These are phyloP conservation scores for Enteromius afrohamiltoni DNA, from an alignment of 2,797 vertebrate genomes.

Conservation along the genomic window DNA sequence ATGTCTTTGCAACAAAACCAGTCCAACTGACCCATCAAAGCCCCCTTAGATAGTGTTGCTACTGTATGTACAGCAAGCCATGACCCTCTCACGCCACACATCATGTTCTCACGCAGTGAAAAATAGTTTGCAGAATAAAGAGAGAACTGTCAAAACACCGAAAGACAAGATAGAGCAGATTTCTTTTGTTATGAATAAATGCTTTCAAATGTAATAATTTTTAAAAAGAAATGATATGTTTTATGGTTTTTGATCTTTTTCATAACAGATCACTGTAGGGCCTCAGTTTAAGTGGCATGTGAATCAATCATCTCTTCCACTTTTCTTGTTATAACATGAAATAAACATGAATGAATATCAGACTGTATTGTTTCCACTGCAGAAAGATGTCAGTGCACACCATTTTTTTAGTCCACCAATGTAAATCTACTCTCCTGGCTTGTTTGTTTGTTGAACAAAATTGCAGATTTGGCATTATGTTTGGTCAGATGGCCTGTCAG, in stretches of 20 bases:
- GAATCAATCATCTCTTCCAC: neutral
- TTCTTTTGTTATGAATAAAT: too few relatives aligned
- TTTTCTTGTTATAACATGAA: neutral
- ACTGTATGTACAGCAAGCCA: neutral
- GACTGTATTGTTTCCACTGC: neutral
- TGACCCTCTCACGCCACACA: neutral
- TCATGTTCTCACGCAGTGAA: neutral
- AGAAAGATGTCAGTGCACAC: neutral
- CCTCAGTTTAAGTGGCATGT: neutral
- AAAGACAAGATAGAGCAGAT: too few relatives aligned
- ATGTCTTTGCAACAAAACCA: too few relatives aligned
- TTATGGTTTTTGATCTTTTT: too few relatives aligned
- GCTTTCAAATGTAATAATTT: too few relatives aligned
- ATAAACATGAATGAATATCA: neutral
- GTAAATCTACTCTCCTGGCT: neutral
- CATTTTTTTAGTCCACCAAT: neutral
- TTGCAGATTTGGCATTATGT: neutral
- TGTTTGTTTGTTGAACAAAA: neutral
- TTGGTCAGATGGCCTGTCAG: neutral
- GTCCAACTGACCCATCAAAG: too few relatives aligned
- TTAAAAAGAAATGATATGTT: neutral
- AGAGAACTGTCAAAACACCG: too few relatives aligned
- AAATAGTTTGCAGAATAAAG: too few relatives aligned
- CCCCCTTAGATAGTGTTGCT: neutral
- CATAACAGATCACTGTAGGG: neutral